A percentile compares a stretch with the other conserved stretches of the same genome.
Conservation (phyloP, 1,140 invertebrate genomes). For the Drosophila repletoides region DNA sequence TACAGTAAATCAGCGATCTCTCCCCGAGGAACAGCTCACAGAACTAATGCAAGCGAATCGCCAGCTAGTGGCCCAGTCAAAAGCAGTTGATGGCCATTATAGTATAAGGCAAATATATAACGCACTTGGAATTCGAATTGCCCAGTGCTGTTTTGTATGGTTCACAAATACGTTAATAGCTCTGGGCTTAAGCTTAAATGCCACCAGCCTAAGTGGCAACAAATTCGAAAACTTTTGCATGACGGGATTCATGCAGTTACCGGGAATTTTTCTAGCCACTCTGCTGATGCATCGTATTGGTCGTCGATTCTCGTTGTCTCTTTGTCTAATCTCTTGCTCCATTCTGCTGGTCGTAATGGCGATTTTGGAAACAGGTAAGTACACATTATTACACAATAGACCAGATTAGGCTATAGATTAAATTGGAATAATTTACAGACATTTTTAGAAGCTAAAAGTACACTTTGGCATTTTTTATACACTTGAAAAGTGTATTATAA, state of each 20-base stretch:
- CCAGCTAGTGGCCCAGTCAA: conserved; percentile 37
- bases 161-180: conserved; percentile 88
- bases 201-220: conserved; percentile 87
- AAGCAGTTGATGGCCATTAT: conserved; percentile 70
- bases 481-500: too few species aligned
- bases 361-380: conserved; percentile 40
- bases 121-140: conserved; percentile 84
- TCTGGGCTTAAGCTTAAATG: conserved; percentile 90
- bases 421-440: too few species aligned
- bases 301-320: conserved; percentile 83
- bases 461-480: too few species aligned
- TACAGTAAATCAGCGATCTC: conserved; percentile 86
- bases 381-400: too few species aligned
- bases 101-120: conserved; percentile 81
- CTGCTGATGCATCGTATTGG: conserved; percentile 86
- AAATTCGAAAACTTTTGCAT: conserved; percentile 88
- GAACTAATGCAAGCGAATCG: conserved; percentile 74
- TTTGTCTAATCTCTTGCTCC: conserved; percentile 83
- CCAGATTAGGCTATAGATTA: too few species aligned
- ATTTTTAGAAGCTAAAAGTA: too few species aligned
- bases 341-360: conserved; percentile 63
- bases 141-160: conserved; percentile 87
- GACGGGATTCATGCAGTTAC: conserved; percentile 87
- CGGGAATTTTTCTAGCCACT: conserved; percentile 86
- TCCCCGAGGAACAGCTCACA: conserved; percentile 84